phyloP scores from a whole-genome alignment of 2,113 vertebrate species.

The Pomatostomus ruficeps region DNA sequence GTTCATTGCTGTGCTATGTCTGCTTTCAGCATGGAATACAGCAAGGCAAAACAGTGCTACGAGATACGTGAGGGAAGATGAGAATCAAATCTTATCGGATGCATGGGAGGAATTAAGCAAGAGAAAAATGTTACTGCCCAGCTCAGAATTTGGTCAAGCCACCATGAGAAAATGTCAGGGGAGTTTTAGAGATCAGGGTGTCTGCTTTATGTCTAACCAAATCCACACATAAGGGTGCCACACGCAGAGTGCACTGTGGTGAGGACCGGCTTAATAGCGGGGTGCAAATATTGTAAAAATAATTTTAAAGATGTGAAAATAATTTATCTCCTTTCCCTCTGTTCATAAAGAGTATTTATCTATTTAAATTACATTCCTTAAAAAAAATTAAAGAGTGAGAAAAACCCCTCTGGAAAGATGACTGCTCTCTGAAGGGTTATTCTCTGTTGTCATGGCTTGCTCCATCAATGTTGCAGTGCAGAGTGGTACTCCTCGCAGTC shows the following conservation, averaged over 20 bases:
- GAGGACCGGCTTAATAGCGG: not conserved
- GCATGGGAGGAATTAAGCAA: not conserved
- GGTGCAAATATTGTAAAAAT: not conserved
- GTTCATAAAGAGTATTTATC: not conserved
- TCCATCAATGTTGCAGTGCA: not conserved
- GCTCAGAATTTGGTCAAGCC: not conserved
- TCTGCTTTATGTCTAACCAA: not conserved
- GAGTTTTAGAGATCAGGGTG: not conserved
- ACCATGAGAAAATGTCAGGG: not conserved
- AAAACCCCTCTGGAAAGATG: not conserved
- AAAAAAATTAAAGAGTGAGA: not conserved
- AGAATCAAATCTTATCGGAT: not conserved
- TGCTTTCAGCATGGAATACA: not conserved
- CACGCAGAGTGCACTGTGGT: not conserved
- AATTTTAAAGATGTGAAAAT: not conserved
- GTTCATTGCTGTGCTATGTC: not conserved
- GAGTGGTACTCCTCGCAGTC: not conserved
- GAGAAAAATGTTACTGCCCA: not conserved
- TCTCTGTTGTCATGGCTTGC: not conserved
- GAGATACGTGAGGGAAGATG: not conserved
- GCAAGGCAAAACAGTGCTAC: not conserved
- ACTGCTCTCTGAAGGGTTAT: not conserved
- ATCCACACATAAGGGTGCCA: not conserved
- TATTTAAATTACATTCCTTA: not conserved
- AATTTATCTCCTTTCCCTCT: not conserved